phyloP scores from a whole-genome alignment of 2,888 invertebrate species.

The Polymixis flavicincta region DNA sequence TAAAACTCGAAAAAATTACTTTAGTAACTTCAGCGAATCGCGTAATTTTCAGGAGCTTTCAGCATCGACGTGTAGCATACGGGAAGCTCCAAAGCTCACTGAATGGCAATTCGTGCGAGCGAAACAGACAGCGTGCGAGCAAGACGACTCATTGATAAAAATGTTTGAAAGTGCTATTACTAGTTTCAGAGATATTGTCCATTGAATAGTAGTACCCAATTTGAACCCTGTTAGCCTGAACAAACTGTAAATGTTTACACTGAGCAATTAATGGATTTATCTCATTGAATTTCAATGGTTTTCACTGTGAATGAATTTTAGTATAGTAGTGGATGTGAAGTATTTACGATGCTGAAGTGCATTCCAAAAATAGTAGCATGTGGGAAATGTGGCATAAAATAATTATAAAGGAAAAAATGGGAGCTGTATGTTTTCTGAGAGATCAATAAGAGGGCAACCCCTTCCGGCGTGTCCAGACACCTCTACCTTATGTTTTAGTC shows the following conservation, averaged over 20 bases:
- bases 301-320: not conserved
- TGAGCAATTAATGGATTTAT: conserved; percentile 1
- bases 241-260: not conserved
- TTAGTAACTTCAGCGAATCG: conserved; percentile 51
- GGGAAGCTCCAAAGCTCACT: conserved; percentile 70
- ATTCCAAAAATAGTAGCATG: too few species aligned
- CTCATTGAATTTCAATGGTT: not conserved
- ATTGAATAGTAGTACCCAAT: not conserved
- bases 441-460: not conserved
- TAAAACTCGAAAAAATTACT: not conserved
- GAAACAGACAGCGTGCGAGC: conserved; percentile 41
- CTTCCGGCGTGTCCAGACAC: too few species aligned
- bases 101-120: conserved; percentile 63
- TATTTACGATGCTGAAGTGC: not conserved
- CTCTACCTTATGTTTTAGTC: too few species aligned
- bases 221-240: not conserved
- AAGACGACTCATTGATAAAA: conserved; percentile 59
- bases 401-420: not conserved
- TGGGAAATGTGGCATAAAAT: not conserved
- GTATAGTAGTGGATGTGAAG: not conserved
- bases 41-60: conserved; percentile 57
- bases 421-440: not conserved
- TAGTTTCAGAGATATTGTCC: not conserved
- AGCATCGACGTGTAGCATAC: conserved; percentile 61
- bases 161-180: conserved; percentile 7